A percentile compares a stretch with the other conserved stretches of the same genome.
phyloP scores from a whole-genome alignment of 1,140 invertebrate species.

The Stegodyphus dumicola region DNA sequence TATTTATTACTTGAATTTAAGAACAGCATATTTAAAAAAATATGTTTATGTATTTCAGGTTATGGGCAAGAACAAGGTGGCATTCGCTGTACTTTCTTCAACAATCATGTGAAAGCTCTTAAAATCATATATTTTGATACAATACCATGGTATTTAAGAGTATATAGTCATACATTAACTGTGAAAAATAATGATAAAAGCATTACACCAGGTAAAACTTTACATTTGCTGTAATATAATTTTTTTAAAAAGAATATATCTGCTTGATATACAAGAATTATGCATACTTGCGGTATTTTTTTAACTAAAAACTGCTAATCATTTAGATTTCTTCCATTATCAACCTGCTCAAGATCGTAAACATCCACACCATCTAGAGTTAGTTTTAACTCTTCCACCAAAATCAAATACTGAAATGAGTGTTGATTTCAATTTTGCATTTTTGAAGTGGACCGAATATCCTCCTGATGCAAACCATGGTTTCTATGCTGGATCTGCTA shows the following conservation, averaged over 20 bases:
- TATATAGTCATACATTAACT: constrained; percentile 90
- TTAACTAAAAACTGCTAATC: constrained; percentile 11
- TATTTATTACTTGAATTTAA: too few species aligned
- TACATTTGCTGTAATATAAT: constrained; percentile 6
- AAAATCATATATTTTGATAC: constrained; percentile 72
- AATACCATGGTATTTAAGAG: constrained; percentile 91
- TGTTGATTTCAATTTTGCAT: constrained; percentile 92
- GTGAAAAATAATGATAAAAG: constrained; percentile 71
- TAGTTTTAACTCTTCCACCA: constrained; percentile 82
- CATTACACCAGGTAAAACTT: constrained; percentile 73
- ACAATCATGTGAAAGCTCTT: constrained; percentile 66
- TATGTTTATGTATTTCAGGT: constrained; percentile 64
- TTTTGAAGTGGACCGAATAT: constrained; percentile 98
- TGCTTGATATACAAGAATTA: not conserved
- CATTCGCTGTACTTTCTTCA: constrained; percentile 72
- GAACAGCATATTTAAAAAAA: too few species aligned
- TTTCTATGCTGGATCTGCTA: constrained; percentile 89
- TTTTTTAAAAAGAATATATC: constrained; percentile 1
- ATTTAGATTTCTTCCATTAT: constrained; percentile 71
- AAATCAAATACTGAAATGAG: constrained; percentile 83
- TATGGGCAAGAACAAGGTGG: constrained; percentile 84
- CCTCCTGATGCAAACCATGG: constrained; percentile 99
- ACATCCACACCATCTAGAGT: constrained; percentile 89
- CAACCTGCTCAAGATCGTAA: constrained; percentile 85
- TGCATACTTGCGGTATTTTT: too few species aligned